phyloP scores from a whole-genome alignment of 2,888 invertebrate genomes.

The Alitta virens region DNA sequence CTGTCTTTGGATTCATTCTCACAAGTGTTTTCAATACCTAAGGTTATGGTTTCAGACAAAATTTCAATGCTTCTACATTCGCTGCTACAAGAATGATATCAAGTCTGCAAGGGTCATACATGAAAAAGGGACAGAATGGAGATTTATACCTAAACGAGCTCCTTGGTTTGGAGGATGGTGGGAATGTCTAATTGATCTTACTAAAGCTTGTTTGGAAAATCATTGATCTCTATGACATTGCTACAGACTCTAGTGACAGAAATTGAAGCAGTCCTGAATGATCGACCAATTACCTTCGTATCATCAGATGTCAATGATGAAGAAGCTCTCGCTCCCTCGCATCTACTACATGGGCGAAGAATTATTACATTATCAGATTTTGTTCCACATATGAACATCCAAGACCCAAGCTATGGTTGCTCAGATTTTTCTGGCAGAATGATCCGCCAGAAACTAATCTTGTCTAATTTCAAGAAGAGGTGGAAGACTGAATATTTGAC shows the following conservation, averaged over 20 bases:
- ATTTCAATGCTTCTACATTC: too few species aligned
- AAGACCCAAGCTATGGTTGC: background rate
- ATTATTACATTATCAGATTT: background rate
- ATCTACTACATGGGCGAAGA: background rate
- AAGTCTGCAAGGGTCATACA: too few species aligned
- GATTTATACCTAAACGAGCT: conserved; percentile 53
- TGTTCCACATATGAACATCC: background rate
- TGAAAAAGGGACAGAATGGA: too few species aligned
- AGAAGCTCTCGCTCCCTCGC: background rate
- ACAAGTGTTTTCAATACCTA: too few species aligned
- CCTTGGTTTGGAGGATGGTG: conserved; percentile 36
- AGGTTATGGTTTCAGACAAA: too few species aligned
- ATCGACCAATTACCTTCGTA: background rate
- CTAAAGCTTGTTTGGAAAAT: conserved; percentile 51
- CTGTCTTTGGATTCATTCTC: too few species aligned
- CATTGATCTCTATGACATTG: conserved; percentile 50
- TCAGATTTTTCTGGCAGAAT: too few species aligned
- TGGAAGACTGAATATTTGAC: too few species aligned
- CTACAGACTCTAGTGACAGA: background rate
- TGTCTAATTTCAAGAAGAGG: too few species aligned
- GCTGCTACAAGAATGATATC: too few species aligned
- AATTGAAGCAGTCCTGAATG: background rate
- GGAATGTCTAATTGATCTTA: conserved; percentile 52
- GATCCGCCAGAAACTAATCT: too few species aligned
- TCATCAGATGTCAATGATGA: background rate